A percentile compares a stretch with the other conserved stretches of the same genome.
Evolutionary conservation across 1,140 invertebrate genomes (phyloP).

Genomic region (Drosophila sp.): DNA sequence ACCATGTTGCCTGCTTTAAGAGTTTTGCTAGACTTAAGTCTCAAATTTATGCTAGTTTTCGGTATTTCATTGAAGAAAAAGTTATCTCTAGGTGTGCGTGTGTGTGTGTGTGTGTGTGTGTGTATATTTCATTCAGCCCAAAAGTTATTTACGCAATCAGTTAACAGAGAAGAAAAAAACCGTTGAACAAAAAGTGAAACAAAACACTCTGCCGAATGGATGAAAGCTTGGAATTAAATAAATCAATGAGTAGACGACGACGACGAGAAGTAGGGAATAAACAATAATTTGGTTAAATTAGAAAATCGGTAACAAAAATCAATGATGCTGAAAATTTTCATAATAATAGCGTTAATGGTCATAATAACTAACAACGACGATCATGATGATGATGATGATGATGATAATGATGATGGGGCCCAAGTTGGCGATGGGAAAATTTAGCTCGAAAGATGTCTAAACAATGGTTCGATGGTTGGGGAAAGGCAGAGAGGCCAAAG

Average conservation of each 20-base stretch:
- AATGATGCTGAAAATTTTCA: conserved; percentile 81
- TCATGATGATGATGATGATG: conserved; percentile 1
- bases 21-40: conserved; percentile 21
- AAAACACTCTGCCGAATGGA: conserved; percentile 39
- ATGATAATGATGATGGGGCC: background rate
- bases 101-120: conserved; percentile 24
- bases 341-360: conserved; percentile 77
- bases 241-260: conserved; percentile 45
- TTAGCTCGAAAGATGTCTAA: conserved; percentile 20
- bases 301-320: conserved; percentile 80
- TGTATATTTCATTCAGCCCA: conserved; percentile 70
- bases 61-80: conserved; percentile 78
- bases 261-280: conserved; percentile 38
- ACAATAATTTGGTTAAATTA: conserved; percentile 79
- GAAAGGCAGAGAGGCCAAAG: conserved; percentile 42
- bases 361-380: conserved; percentile 51
- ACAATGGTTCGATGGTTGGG: conserved; percentile 53
- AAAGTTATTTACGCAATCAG: conserved; percentile 71
- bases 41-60: conserved; percentile 71
- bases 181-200: conserved; percentile 34
- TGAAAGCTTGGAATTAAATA: conserved; percentile 35
- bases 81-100: conserved; percentile 31
- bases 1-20: conserved; percentile 27
- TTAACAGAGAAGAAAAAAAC: conserved; percentile 61
- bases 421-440: background rate